A percentile compares a stretch with the other conserved stretches of the same genome.
These are phyloP conservation scores for Parus major DNA, from an alignment of 2,113 vertebrate genomes.

Conservation along the genomic window DNA sequence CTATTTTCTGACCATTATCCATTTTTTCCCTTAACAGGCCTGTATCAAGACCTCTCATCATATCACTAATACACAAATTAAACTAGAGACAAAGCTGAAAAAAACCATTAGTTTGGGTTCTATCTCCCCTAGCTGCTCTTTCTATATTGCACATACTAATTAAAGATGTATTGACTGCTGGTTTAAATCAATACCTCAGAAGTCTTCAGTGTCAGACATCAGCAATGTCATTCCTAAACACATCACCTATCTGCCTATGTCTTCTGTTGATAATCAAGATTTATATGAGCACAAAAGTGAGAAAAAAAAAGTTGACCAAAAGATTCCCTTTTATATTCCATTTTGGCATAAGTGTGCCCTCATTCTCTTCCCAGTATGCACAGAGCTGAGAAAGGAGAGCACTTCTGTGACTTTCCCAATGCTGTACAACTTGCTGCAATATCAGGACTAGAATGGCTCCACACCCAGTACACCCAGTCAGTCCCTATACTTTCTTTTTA, in stretches of 20 bases:
- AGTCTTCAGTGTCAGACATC: not conserved
- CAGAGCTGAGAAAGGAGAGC: not conserved
- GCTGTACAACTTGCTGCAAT: not conserved
- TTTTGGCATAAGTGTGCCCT: not conserved
- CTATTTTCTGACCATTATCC: not conserved
- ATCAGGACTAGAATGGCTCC: not conserved
- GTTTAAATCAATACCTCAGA: not conserved
- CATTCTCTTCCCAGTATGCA: not conserved
- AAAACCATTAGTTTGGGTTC: not conserved
- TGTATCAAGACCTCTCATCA: not conserved
- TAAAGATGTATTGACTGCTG: not conserved
- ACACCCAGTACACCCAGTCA: not conserved
- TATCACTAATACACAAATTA: not conserved
- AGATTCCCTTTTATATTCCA: not conserved
- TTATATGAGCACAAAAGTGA: not conserved
- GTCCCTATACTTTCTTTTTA: not conserved
- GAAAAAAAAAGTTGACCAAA: not conserved
- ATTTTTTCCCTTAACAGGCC: not conserved
- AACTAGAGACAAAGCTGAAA: not conserved
- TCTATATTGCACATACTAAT: not conserved
- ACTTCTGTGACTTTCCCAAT: not conserved
- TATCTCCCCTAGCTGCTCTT: not conserved
- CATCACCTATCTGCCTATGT: not conserved
- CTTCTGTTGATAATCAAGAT: not conserved
- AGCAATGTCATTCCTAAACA: not conserved